A percentile compares a stretch with the other conserved stretches of the same genome.
These are phyloP conservation scores for Marronus borbonicus DNA, from an alignment of 2,888 invertebrate species.

Conservation along the genomic window DNA sequence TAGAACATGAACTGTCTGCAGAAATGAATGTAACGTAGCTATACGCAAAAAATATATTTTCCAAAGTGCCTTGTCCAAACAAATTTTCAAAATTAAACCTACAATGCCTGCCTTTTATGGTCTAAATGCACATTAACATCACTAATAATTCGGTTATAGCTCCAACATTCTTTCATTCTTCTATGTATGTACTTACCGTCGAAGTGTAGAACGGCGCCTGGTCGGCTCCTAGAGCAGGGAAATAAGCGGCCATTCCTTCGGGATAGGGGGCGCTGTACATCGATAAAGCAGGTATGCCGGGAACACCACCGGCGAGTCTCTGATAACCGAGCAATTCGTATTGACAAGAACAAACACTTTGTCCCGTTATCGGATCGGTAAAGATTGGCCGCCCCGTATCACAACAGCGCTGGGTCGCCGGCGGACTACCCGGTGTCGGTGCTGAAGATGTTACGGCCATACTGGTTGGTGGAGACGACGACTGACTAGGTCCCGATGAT, in stretches of 20 bases:
- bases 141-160: no score
- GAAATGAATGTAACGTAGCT: no score
- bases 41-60: no score
- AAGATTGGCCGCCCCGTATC: slow-evolving; percentile 93
- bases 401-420: slow-evolving; percentile 81
- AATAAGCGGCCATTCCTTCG: slow-evolving; percentile 89
- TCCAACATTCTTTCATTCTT: no score
- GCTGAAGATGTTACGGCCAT: slow-evolving; percentile 70
- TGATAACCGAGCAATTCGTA: slow-evolving; percentile 91
- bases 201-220: slow-evolving; percentile 90
- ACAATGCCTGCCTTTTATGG: no score
- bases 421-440: slow-evolving; percentile 68
- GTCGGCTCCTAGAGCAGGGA: slow-evolving; percentile 87
- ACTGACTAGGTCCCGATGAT: slow-evolving; percentile 80
- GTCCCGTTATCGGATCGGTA: slow-evolving; percentile 91
- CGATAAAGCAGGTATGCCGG: slow-evolving; percentile 82
- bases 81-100: no score
- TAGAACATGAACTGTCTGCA: no score
- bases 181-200: slow-evolving; percentile 77
- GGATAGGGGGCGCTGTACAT: slow-evolving; percentile 88
- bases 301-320: slow-evolving; percentile 78
- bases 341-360: slow-evolving; percentile 92
- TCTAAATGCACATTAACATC: no score
- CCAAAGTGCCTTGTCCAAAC: no score
- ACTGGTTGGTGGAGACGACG: slow-evolving; percentile 74